phyloP scores from a whole-genome alignment of 2,888 invertebrate species.

The Trisateles emortualis region DNA sequence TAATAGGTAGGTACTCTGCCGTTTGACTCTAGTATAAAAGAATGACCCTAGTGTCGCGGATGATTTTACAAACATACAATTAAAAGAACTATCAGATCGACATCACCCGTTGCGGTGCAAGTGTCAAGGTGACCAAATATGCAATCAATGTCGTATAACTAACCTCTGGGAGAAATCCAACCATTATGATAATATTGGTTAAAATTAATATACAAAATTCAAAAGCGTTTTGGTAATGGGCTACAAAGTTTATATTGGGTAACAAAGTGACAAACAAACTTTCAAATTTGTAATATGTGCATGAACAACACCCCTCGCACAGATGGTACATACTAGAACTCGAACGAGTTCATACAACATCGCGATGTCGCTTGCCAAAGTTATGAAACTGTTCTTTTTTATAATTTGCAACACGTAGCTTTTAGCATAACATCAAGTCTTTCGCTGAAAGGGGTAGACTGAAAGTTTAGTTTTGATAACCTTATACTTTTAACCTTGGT shows the following conservation, averaged over 20 bases:
- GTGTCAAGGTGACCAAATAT: too few relatives aligned
- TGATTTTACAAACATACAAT: too few relatives aligned
- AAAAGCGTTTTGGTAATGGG: conserved; percentile 10
- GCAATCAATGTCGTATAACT: too few relatives aligned
- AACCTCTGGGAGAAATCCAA: not conserved
- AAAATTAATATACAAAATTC: not conserved
- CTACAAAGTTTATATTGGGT: conserved; percentile 7
- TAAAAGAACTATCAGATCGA: too few relatives aligned
- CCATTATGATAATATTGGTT: not conserved
- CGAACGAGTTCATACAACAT: conserved; percentile 9
- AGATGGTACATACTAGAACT: conserved; percentile 13
- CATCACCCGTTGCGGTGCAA: too few relatives aligned
- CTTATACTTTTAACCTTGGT: too few relatives aligned
- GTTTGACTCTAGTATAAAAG: too few relatives aligned
- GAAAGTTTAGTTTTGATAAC: too few relatives aligned
- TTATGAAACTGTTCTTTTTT: conserved; percentile 13
- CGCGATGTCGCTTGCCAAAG: conserved; percentile 5
- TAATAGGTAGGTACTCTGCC: too few relatives aligned
- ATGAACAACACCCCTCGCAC: conserved; percentile 17
- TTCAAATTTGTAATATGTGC: conserved; percentile 20
- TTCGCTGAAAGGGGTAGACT: too few relatives aligned
- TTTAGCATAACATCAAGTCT: not conserved
- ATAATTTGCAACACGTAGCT: not conserved
- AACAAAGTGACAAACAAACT: conserved; percentile 18
- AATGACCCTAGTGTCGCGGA: too few relatives aligned